phyloP scores from a whole-genome alignment of 2,113 vertebrate species.

The Equus przewalskii region DNA sequence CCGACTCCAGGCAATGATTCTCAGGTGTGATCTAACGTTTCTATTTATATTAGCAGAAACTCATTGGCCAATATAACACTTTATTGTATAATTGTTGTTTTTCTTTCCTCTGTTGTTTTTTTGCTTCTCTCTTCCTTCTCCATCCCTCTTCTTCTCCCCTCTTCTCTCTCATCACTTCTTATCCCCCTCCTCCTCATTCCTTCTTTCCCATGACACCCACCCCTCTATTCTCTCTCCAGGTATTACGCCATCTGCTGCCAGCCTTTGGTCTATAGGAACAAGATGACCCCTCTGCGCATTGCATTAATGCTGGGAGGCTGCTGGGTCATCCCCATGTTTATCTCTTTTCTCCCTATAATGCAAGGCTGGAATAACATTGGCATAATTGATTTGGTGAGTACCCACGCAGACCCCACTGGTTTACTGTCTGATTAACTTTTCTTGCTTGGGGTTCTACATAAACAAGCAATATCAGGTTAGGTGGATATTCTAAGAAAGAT shows the following conservation, averaged over 20 bases:
- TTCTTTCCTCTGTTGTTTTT: slow-evolving; percentile 37
- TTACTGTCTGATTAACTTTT: not conserved
- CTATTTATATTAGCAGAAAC: not conserved
- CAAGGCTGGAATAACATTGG: slow-evolving; percentile 99
- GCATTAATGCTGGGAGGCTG: slow-evolving; percentile 97
- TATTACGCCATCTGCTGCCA: slow-evolving; percentile 99
- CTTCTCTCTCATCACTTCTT: not conserved
- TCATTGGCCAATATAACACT: not conserved
- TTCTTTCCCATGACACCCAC: not conserved
- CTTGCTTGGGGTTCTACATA: slow-evolving; percentile 16
- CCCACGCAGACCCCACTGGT: not conserved
- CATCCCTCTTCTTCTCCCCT: not conserved
- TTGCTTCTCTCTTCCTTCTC: not conserved
- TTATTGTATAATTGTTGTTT: not conserved
- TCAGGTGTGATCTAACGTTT: not conserved
- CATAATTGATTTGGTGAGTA: slow-evolving; percentile 95
- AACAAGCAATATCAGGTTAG: not conserved
- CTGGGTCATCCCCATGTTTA: slow-evolving; percentile 97
- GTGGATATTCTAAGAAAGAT: not conserved
- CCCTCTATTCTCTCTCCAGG: slow-evolving; percentile 83
- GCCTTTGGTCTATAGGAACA: slow-evolving; percentile 98
- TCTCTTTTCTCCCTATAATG: slow-evolving; percentile 99
- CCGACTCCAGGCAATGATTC: not conserved
- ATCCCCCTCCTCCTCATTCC: not conserved
- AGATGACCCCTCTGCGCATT: slow-evolving; percentile 98